Conservation (phyloP, 2,113 vertebrate species). For the Lamprologus speciosus region DNA sequence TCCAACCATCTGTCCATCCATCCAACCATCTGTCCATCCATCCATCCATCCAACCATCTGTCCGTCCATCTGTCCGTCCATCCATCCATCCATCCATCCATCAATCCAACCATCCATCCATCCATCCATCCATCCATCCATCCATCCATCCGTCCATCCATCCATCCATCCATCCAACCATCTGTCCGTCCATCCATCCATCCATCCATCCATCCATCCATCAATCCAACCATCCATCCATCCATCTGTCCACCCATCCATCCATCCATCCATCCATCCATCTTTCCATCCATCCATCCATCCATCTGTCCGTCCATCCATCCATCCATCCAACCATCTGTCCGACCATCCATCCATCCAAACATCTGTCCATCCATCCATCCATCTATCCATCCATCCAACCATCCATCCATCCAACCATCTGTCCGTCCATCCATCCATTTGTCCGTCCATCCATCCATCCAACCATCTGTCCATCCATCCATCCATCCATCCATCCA, state of each 20-base stretch:
- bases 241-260: accelerated
- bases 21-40: accelerated
- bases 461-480: accelerated
- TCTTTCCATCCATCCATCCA: accelerated
- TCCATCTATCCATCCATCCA: accelerated
- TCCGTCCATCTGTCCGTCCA: accelerated
- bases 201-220: accelerated
- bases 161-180: accelerated
- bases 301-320: accelerated
- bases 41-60: accelerated
- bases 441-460: accelerated
- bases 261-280: accelerated
- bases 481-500: accelerated
- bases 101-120: accelerated
- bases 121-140: accelerated
- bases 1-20: accelerated
- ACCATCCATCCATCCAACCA: accelerated
- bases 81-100: accelerated
- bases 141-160: accelerated
- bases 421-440: accelerated
- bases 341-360: accelerated
- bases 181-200: accelerated
- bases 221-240: accelerated
- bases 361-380: accelerated
- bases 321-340: accelerated